Conservation (phyloP, 2,797 vertebrate genomes). For the Anomalospiza imberbis region DNA sequence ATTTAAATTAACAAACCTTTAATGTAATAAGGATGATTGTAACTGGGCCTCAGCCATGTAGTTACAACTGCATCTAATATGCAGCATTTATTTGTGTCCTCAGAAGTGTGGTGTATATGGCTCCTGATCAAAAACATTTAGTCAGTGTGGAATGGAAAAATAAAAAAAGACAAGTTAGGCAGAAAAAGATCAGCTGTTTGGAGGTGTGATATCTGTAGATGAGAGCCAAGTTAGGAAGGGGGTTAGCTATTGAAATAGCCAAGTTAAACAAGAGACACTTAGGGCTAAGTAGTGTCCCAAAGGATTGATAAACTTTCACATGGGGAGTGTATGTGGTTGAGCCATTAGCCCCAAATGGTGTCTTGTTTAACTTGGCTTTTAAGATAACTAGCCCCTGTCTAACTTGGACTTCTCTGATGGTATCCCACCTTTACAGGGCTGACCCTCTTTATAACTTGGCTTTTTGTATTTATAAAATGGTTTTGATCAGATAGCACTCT, state of each 20-base stretch:
- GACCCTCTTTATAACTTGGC: conserved; percentile 42
- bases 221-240: conserved; percentile 53
- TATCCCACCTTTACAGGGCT: conserved; percentile 59
- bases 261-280: conserved; percentile 67
- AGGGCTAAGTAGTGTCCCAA: conserved; percentile 56
- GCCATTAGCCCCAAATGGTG: conserved; percentile 51
- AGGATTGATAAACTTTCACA: conserved; percentile 66
- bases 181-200: conserved; percentile 64
- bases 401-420: conserved; percentile 45
- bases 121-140: conserved; percentile 48
- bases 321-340: conserved; percentile 27
- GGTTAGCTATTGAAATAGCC: conserved; percentile 51
- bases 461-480: conserved; percentile 36
- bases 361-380: conserved; percentile 68
- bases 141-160: not conserved
- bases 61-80: not conserved
- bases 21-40: not conserved
- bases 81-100: conserved; percentile 19
- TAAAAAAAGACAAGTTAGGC: not conserved
- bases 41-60: not conserved
- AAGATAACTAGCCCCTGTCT: conserved; percentile 53
- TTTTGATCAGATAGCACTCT: conserved; percentile 59
- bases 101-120: not conserved
- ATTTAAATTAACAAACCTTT: not conserved
- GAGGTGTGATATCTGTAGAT: conserved; percentile 54